Percentiles rank a stretch among this genome's conserved stretches.
These are phyloP conservation scores for Pseudomyrmex pallidus DNA, from an alignment of 1,140 invertebrate species.

Conservation along the genomic window DNA sequence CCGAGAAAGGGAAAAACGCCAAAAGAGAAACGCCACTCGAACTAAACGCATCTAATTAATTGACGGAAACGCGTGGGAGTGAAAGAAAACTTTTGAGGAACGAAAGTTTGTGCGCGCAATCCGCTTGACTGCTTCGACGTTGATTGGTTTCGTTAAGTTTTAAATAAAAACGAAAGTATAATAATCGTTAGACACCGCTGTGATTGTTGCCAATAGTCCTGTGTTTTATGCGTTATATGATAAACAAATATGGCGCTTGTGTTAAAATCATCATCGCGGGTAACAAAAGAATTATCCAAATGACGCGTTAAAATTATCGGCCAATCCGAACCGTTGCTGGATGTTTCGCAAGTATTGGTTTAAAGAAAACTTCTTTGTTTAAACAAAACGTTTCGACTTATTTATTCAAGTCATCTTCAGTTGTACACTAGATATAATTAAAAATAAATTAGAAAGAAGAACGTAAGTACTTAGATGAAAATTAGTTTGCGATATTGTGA, in stretches of 20 bases:
- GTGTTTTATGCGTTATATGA: slow-evolving; percentile 17
- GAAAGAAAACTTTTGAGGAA: slow-evolving; percentile 56
- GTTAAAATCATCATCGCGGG: background rate
- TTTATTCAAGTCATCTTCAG: too few relatives aligned
- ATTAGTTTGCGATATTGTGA: too few relatives aligned
- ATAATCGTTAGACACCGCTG: slow-evolving; percentile 34
- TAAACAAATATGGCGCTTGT: slow-evolving; percentile 21
- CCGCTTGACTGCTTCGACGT: slow-evolving; percentile 41
- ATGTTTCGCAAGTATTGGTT: too few relatives aligned
- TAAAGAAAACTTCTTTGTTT: too few relatives aligned
- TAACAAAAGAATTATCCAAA: background rate
- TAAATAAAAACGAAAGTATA: background rate
- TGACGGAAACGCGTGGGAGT: slow-evolving; percentile 43
- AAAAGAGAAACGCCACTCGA: slow-evolving; percentile 38
- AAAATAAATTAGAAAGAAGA: too few relatives aligned
- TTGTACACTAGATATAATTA: too few relatives aligned
- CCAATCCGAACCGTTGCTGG: too few relatives aligned
- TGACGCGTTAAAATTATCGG: too few relatives aligned
- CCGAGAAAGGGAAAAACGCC: slow-evolving; percentile 30
- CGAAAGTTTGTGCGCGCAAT: slow-evolving; percentile 45
- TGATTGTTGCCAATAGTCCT: background rate
- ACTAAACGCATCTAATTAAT: slow-evolving; percentile 71
- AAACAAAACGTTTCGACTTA: too few relatives aligned
- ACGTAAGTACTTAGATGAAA: too few relatives aligned
- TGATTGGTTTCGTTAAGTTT: slow-evolving; percentile 55